Base-by-base conservation (phyloP, 2,888 invertebrate genomes). In the Pheosia gnoma region DNA sequence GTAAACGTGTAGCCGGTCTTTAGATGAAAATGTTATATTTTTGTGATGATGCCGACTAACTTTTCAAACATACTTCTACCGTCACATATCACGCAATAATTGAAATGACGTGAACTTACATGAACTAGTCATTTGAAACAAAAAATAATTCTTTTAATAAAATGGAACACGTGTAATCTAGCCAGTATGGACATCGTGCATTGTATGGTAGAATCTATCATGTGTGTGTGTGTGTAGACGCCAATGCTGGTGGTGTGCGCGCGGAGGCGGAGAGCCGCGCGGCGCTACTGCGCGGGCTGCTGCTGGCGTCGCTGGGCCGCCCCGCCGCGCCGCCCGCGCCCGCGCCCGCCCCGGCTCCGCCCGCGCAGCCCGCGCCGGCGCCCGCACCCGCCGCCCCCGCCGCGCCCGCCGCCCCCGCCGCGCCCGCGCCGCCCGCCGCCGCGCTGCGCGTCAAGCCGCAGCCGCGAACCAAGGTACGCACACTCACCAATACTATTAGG, bases 261-360 rank as follows among this genome's bases (percentile, higher is more conserved):
- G 80, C 78, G 60, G 91, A 90, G 79, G 80, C 87, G 59, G 89
- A 87, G 73, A 84, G 85, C 5, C 90, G 93, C 74, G 89, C 90
- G 74, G 90, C 90, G 65, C 79, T 94, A 60, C 84, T 93, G 61
- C 91, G 92, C 74, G 93, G 90, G 3, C 82, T 93, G 68, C 79
- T 93, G 85, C 88, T 93, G 70, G 93, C 93, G 77, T 92, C 93
- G 56, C 86, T 93, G 69, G 92, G 91, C 0, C 87, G 86, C 57
- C 81, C 88, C 58, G 78, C 88, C 59, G 86, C 85, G 49, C 72
- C 78, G 57, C 70, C 43, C 60, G 43, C 57, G 37, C n/a, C 54
- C 39, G 54, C 49, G 58, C 49, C 47, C 54, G 78, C 80, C 45
- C 79, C 82, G 3, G 67, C 74, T 38, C 75, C 86, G 57, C 85